phyloP scores from a whole-genome alignment of 1,140 invertebrate genomes.

The Rhagoletis pomonella region DNA sequence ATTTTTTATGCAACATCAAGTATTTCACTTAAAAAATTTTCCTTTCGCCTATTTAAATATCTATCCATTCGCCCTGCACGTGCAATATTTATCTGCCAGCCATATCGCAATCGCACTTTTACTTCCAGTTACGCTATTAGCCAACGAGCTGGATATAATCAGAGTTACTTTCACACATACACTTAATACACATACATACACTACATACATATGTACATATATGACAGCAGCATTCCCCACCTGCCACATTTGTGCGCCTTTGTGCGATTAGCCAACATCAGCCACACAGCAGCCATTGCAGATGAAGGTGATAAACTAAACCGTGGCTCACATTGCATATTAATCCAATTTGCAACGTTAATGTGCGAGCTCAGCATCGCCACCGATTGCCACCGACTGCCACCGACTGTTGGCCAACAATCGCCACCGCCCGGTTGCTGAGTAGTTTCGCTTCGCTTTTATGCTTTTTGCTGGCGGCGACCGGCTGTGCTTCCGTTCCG shows the following conservation, averaged over 20 bases:
- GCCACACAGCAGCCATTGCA: constrained; percentile 23
- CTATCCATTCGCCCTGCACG: neutral
- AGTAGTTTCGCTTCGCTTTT: neutral
- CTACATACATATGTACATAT: neutral
- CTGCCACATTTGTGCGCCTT: constrained; percentile 2
- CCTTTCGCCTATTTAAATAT: neutral
- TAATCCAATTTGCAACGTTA: constrained; percentile 73
- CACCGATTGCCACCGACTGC: constrained; percentile 64
- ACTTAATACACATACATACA: no score
- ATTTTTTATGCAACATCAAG: neutral
- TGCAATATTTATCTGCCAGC: neutral
- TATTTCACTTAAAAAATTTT: neutral
- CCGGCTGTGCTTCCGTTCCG: constrained; percentile 49
- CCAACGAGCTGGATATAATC: constrained; percentile 38
- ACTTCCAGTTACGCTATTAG: constrained; percentile 27
- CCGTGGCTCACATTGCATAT: constrained; percentile 57
- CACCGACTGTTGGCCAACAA: neutral
- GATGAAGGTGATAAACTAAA: constrained; percentile 47
- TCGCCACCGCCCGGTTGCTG: neutral
- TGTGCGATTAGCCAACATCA: constrained; percentile 13
- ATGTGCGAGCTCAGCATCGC: constrained; percentile 71
- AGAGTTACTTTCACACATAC: neutral
- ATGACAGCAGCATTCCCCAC: neutral
- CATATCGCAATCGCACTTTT: constrained; percentile 43
- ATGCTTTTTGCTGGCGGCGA: neutral